These are phyloP conservation scores for Amphipyra berbera DNA, from an alignment of 2,888 invertebrate genomes.

Conservation along the genomic window DNA sequence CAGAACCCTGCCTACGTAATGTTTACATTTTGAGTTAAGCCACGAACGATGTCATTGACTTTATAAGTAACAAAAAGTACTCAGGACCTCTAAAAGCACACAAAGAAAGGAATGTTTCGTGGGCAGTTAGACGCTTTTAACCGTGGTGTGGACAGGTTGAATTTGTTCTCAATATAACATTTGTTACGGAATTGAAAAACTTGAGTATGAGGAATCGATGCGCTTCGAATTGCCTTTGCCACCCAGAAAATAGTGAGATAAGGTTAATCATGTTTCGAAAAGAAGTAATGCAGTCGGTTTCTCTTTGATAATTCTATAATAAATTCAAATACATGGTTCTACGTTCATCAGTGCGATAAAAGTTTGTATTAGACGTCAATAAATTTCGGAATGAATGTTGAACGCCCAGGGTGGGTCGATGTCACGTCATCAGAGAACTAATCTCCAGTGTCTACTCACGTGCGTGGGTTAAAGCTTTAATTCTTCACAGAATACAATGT, in stretches of 20 bases:
- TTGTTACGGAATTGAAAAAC: constrained; percentile 15
- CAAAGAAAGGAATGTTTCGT: constrained; percentile 67
- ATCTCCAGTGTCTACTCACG: constrained; percentile 85
- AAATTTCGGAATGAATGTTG: constrained; percentile 69
- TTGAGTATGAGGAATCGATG: not conserved
- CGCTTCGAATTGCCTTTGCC: constrained; percentile 2
- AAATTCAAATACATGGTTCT: constrained; percentile 41
- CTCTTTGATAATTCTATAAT: constrained; percentile 22
- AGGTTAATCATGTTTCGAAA: constrained; percentile 15
- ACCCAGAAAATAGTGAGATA: constrained; percentile 25
- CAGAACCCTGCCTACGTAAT: constrained; percentile 51
- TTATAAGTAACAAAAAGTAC: constrained; percentile 56
- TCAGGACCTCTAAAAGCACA: constrained; percentile 61
- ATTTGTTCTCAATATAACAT: constrained; percentile 25
- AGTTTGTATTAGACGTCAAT: constrained; percentile 54
- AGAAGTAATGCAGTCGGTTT: constrained; percentile 18
- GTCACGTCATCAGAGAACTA: constrained; percentile 84
- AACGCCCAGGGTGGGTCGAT: constrained; percentile 76
- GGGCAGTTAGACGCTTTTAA: constrained; percentile 37
- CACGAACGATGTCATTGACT: constrained; percentile 67
- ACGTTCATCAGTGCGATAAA: constrained; percentile 40
- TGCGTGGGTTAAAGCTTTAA: constrained; percentile 72
- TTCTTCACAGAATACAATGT: constrained; percentile 75
- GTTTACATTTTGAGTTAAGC: constrained; percentile 67
- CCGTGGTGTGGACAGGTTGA: constrained; percentile 40